Evolutionary conservation across 2,797 vertebrate species (phyloP).

Genomic region (Enteromius mattozi): DNA sequence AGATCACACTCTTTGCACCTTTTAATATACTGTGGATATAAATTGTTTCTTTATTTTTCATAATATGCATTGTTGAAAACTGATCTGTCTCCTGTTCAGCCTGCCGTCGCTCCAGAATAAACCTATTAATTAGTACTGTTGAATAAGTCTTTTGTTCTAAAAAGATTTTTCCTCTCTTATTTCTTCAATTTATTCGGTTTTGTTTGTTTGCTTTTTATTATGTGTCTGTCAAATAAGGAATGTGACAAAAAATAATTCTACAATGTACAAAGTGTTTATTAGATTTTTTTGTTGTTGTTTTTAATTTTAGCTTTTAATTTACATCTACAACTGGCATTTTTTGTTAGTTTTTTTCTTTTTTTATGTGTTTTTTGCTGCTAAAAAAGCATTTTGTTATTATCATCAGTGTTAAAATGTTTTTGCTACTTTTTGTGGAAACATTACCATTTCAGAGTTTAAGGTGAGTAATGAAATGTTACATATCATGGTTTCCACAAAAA

Average conservation of each 20-base stretch:
- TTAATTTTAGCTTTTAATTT: no score
- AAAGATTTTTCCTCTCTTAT: background rate
- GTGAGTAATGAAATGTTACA: background rate
- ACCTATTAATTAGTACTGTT: constrained; percentile 38
- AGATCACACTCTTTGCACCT: constrained; percentile 22
- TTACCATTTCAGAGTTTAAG: background rate
- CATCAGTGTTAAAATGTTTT: background rate
- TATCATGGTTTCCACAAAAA: no score
- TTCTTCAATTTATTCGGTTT: background rate
- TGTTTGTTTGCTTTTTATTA: background rate
- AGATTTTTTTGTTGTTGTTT: no score
- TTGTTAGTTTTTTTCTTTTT: no score
- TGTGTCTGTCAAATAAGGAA: background rate
- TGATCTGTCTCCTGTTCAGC: constrained; percentile 27
- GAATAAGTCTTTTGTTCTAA: background rate
- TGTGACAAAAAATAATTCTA: background rate
- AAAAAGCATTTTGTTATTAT: background rate
- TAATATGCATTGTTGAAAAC: constrained; percentile 22
- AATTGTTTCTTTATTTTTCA: constrained; percentile 27
- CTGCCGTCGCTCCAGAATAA: constrained; percentile 49
- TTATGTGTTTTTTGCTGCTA: background rate
- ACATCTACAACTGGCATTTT: no score
- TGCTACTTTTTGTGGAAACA: background rate
- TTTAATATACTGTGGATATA: constrained; percentile 34
- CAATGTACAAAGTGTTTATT: no score